phyloP scores from a whole-genome alignment of 1,140 invertebrate genomes.

The Scaptomyza pallida region DNA sequence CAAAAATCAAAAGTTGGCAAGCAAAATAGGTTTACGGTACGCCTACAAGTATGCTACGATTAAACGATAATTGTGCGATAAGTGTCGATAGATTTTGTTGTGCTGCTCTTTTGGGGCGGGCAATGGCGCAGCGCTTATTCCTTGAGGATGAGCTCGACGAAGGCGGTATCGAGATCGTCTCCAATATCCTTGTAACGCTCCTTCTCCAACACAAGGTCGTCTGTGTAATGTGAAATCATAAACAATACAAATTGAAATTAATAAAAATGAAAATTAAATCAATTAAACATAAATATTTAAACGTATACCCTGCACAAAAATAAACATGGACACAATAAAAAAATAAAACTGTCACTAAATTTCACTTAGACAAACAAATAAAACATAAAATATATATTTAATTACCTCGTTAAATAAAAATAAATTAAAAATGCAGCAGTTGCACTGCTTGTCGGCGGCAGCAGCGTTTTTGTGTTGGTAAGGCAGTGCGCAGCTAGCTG shows the following conservation, averaged over 20 bases:
- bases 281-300: conserved; percentile 32
- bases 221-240: conserved; percentile 87
- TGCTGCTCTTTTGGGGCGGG: conserved; percentile 44
- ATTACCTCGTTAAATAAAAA: conserved; percentile 52
- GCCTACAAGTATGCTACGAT: conserved; percentile 69
- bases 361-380: conserved; percentile 2
- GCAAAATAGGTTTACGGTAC: conserved; percentile 46
- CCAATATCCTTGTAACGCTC: conserved; percentile 99
- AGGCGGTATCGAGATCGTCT: conserved; percentile 99
- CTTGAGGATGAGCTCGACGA: conserved; percentile 95
- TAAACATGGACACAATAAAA: conserved; percentile 28
- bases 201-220: conserved; percentile 99
- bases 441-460: conserved; percentile 28
- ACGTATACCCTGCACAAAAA: conserved; percentile 43
- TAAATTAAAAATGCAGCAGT: conserved; percentile 45
- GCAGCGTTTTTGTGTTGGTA: conserved; percentile 55
- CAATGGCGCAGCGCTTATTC: conserved; percentile 65
- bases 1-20: conserved; percentile 51
- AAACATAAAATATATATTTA: conserved; percentile 35
- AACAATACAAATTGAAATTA: conserved; percentile 60
- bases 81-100: conserved; percentile 44
- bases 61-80: conserved; percentile 55
- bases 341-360: conserved; percentile 24
- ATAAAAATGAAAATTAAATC: conserved; percentile 49
- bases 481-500: conserved; percentile 60